Conservation (phyloP, 1,140 invertebrate genomes). For the Drosophila suzukii region DNA sequence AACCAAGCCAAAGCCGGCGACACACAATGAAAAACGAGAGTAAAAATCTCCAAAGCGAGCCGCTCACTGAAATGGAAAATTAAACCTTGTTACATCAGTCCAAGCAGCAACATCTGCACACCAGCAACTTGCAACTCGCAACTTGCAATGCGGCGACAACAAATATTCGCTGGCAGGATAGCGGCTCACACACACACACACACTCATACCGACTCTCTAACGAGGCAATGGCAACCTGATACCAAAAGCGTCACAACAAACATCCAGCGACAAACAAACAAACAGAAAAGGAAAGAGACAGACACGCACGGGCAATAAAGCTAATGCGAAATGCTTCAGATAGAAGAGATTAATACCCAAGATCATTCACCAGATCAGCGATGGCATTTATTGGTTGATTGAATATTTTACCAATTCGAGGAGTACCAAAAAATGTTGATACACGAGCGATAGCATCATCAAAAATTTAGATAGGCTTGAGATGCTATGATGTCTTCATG, state of each 20-base stretch:
- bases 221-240: conserved; percentile 70
- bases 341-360: conserved; percentile 31
- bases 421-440: conserved; percentile 5
- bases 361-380: conserved; percentile 19
- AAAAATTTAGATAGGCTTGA: conserved; percentile 1
- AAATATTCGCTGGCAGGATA: conserved; percentile 63
- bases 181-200: conserved; percentile 31
- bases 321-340: conserved; percentile 21
- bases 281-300: conserved; percentile 42
- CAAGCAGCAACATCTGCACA: conserved; percentile 31
- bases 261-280: conserved; percentile 35
- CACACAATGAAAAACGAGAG: conserved; percentile 82
- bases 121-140: conserved; percentile 35
- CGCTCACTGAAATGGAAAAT: conserved; percentile 83
- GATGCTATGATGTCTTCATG: not conserved
- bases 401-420: conserved; percentile 3
- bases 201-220: conserved; percentile 46
- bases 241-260: conserved; percentile 78
- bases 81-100: conserved; percentile 83
- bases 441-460: not conserved
- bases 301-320: conserved; percentile 38
- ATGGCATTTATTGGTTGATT: not conserved
- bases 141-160: conserved; percentile 56
- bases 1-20: conserved; percentile 48
- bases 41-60: conserved; percentile 78